These are phyloP conservation scores for Bombyx mori DNA, from an alignment of 1,140 invertebrate genomes.

Conservation along the genomic window ASM3026992v2 NC_085126.1:5398501-5399000, in stretches of 20 bases:
- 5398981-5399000: slow-evolving; percentile 24
- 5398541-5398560: background rate
- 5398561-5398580: background rate
- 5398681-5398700: slow-evolving; percentile 47
- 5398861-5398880: slow-evolving; percentile 69
- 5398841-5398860: slow-evolving; percentile 69
- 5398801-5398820: slow-evolving; percentile 60
- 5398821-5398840: slow-evolving; percentile 60
- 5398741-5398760: slow-evolving; percentile 27
- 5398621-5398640: slow-evolving; percentile 28
- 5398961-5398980: slow-evolving; percentile 41
- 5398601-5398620: slow-evolving; percentile 13
- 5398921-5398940: slow-evolving; percentile 56
- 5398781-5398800: slow-evolving; percentile 43
- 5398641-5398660: slow-evolving; percentile 28
- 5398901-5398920: slow-evolving; percentile 65
- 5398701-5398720: slow-evolving; percentile 47
- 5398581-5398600: no score
- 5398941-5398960: slow-evolving; percentile 28
- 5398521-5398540: background rate
- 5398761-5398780: slow-evolving; percentile 40
- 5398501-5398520: slow-evolving; percentile 25
- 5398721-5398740: slow-evolving; percentile 33
- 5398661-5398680: slow-evolving; percentile 28
- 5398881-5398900: slow-evolving; percentile 62